These are phyloP conservation scores for Vesta saturnalis DNA, from an alignment of 2,888 invertebrate species.

Conservation along the genomic window DNA sequence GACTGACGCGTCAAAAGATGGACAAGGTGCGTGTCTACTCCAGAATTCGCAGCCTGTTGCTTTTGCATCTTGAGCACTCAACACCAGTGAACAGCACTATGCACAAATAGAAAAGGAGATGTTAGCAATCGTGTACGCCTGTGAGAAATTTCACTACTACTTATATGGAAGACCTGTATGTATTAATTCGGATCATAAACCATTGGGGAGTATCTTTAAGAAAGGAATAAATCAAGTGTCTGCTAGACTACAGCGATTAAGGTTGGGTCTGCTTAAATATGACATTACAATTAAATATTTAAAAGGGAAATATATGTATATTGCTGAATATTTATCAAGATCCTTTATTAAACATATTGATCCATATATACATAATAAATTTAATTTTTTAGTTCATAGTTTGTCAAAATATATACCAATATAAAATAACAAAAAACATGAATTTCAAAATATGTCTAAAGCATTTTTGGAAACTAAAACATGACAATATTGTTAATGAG, in stretches of 20 bases:
- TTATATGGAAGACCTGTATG: conserved; percentile 42
- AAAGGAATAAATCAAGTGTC: background rate
- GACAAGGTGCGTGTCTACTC: conserved; percentile 49
- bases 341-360: background rate
- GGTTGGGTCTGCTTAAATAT: background rate
- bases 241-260: background rate
- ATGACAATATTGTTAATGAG: background rate
- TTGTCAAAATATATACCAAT: background rate
- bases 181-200: conserved; percentile 39
- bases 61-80: conserved; percentile 49
- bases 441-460: background rate
- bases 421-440: background rate
- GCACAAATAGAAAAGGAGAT: conserved; percentile 53
- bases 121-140: conserved; percentile 50
- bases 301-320: background rate
- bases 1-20: conserved; percentile 18
- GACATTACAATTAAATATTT: background rate
- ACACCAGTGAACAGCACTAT: conserved; percentile 45
- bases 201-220: conserved; percentile 23
- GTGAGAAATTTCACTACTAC: conserved; percentile 51
- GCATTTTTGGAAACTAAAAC: background rate
- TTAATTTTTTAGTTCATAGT: background rate
- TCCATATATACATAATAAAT: background rate
- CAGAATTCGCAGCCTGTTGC: conserved; percentile 52
- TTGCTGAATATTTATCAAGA: background rate